A percentile compares a stretch with the other conserved stretches of the same genome.
Conservation (phyloP, 2,113 vertebrate genomes). For the Talpa occidentalis region DNA sequence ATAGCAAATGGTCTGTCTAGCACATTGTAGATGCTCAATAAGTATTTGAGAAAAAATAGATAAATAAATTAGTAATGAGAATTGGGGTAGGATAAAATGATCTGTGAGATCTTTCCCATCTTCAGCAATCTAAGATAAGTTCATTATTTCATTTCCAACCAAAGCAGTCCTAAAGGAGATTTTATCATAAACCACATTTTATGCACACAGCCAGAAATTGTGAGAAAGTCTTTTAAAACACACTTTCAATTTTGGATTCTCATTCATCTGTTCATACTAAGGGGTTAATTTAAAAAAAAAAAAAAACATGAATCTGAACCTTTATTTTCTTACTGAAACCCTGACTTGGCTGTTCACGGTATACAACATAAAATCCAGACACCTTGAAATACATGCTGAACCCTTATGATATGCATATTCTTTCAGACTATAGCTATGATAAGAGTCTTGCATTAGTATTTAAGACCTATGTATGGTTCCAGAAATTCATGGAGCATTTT, state of each 20-base stretch:
- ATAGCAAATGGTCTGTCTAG: background rate
- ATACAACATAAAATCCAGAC: background rate
- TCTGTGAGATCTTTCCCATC: background rate
- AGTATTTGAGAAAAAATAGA: slow-evolving; percentile 36
- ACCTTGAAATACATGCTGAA: background rate
- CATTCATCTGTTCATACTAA: background rate
- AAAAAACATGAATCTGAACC: background rate
- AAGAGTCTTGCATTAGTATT: background rate
- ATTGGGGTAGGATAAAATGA: background rate
- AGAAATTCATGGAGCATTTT: background rate
- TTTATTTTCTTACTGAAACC: background rate
- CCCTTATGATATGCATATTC: background rate
- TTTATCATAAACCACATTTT: slow-evolving; percentile 12
- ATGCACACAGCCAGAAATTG: background rate
- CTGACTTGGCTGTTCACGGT: background rate
- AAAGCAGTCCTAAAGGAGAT: background rate
- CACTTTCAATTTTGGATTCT: background rate
- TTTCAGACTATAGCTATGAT: background rate
- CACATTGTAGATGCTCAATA: background rate
- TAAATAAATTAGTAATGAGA: slow-evolving; percentile 44
- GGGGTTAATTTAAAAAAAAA: background rate
- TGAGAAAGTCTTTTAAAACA: background rate
- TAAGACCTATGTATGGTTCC: background rate
- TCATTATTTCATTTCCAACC: background rate
- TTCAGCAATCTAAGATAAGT: background rate